Evolutionary conservation across 2,113 vertebrate genomes (phyloP), one percentile per base, ranked within the genome.

Genomic region (Seriola aureovittata): DNA sequence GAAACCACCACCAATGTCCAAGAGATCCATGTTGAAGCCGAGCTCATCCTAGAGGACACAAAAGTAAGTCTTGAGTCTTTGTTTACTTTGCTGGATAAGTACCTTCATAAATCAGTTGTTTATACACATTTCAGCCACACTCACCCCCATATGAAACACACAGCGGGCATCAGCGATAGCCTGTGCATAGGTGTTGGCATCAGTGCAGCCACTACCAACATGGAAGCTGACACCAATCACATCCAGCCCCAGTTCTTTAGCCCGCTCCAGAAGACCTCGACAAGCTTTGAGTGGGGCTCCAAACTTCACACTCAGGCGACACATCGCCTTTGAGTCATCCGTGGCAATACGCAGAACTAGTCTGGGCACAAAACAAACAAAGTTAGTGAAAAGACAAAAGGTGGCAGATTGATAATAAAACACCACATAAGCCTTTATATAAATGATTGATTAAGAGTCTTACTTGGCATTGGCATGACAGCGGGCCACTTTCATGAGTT

Each of bases 1-100:
- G 68, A 99, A 99, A 42, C 98, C 98, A 70, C 98, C 98, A 10
- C 98, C 98, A 25, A 99, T 99, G 84, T 99, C 98, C 87, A 99
- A 94, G 32, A 99, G 95, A 70, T 96, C 91, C 98, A 99, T 99
- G 77, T 1, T 93, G 90, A 97, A 99, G 68, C 98, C 98, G 72
- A 98, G 81, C 70, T 99, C 98, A 13, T 94, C 91, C 98, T 99
- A 80, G 2, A 70, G 16, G 8, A 25, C 2, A 75, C 10, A 83
- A 38, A 19, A 50, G 48, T 1, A 17, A 36, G 2, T 29, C 29
- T 14, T 38, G 8, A 62, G 0, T 9, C 1, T 32, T 6, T n/a
- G n/a, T n/a, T 66, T 11, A 75, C 1, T 63, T 64, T 55, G 3
- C 9, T 63, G 8, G 0, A 7, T 21, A 0, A 25, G 48, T 67